Evolutionary conservation across 92 coral and sea anemone genomes (phyloP), one percentile per base, ranked within the genome.

Genomic region (Epizoanthus illoricatus): DNA sequence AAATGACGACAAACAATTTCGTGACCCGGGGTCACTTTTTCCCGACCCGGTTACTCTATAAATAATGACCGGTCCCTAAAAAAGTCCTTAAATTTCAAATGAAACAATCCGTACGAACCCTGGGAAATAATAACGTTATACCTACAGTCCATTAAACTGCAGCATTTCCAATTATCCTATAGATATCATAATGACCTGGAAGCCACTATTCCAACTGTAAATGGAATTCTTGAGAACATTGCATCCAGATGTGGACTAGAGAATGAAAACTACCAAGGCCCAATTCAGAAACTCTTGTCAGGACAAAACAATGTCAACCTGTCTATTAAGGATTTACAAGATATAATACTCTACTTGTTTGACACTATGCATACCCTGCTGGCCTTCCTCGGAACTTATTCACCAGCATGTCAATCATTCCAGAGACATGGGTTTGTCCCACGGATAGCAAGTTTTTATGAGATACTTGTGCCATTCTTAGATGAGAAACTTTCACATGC

Each of bases 131-230:
- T 28, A 2, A 28, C 36, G 36, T 28, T 28, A 28, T 28, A 28
- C 36, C 36, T 28, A 28, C 36, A 28, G 2, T 28, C 36, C 36
- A 1, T 28, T 61, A 17, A 80, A 13, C 17, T 57, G 16, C 17
- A 61, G 40, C 17, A 24, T 36, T 68, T 68, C 64, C 4, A 1
- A 36, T 85, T 80, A 12, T 59, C 20, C 66, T 70, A 11, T 85
- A 96, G 99, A 65, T 96, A 96, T 85, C 81, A 93, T 55, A 87
- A 90, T 71, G 99, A 96, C 71, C 90, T 96, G 55, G 65, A 88
- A 21, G 91, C 75, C 62, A 91, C 93, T 20, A 90, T 96, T 11
- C 92, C 98, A 79, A 90, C 93, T 7, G 80, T 96, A 43, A 81
- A 67, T 55, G 84, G 90, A 74, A 91, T 93, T 41, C 65, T 96